A percentile compares a stretch with the other conserved stretches of the same genome.
These are phyloP conservation scores for Diadema setosum DNA, from an alignment of 35 echinoderm and acorn worm genomes.

Conservation along the genomic window DNA sequence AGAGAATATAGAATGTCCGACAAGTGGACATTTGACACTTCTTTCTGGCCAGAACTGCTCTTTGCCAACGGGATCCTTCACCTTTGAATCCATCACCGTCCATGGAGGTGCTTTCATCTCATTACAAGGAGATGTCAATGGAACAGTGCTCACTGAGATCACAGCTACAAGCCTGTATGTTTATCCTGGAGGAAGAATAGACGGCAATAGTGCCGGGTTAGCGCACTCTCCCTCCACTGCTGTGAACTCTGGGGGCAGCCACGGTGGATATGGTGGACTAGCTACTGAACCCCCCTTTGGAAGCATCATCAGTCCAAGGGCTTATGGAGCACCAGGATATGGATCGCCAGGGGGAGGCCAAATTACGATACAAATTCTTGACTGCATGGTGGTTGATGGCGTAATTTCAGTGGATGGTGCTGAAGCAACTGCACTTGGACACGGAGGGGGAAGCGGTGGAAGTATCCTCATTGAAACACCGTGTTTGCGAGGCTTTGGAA, in stretches of 20 bases:
- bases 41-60: constrained; percentile 32
- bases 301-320: constrained; percentile 32
- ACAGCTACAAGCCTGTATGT: constrained; percentile 14
- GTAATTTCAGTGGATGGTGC: constrained; percentile 54
- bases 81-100: constrained; percentile 27
- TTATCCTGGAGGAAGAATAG: constrained; percentile 53
- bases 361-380: constrained; percentile 15
- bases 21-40: not conserved
- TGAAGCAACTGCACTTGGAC: not conserved
- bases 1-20: not conserved
- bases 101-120: constrained; percentile 60
- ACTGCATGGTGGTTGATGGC: constrained; percentile 33
- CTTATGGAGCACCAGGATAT: constrained; percentile 55
- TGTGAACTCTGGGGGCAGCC: constrained; percentile 28
- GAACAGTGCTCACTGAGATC: constrained; percentile 11
- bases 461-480: constrained; percentile 48
- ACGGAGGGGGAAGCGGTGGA: constrained; percentile 77
- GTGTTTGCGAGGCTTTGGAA: constrained; percentile 45
- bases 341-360: constrained; percentile 62
- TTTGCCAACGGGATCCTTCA: constrained; percentile 16
- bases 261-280: constrained; percentile 53
- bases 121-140: constrained; percentile 31
- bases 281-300: constrained; percentile 21
- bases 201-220: constrained; percentile 39
- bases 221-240: not conserved